Percentiles rank a stretch among this genome's conserved stretches.
Conservation (phyloP, 1,140 invertebrate species). For the Hypsibius dujardini region DNA sequence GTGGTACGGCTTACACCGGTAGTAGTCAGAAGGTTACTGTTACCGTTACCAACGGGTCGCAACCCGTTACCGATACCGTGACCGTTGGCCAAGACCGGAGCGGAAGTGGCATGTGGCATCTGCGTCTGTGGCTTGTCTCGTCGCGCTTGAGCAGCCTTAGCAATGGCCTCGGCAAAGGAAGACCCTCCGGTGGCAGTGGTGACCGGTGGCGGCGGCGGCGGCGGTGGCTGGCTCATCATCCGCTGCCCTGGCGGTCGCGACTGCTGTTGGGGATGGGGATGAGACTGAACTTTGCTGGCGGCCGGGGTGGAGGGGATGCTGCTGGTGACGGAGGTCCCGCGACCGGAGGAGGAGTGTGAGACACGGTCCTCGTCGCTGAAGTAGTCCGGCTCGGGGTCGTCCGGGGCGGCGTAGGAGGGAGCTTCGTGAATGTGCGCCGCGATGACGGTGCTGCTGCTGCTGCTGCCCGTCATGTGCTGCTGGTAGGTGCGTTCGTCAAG, state of each 20-base stretch:
- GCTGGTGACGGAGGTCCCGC: not conserved
- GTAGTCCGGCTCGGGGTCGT: slow-evolving; percentile 14
- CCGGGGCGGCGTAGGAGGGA: not conserved
- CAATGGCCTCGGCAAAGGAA: slow-evolving; percentile 9
- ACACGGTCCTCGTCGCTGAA: slow-evolving; percentile 13
- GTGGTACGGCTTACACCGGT: no score
- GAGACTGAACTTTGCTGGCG: not conserved
- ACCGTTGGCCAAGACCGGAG: not conserved
- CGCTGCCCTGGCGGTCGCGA: not conserved
- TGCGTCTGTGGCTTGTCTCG: not conserved
- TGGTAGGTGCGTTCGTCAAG: slow-evolving; percentile 4
- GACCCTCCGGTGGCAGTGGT: not conserved
- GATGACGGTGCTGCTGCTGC: no score
- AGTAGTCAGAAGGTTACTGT: no score
- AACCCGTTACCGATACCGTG: no score
- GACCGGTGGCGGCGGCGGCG: slow-evolving; percentile 13
- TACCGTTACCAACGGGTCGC: no score
- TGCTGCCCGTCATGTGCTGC: not conserved
- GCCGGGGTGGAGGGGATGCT: not conserved
- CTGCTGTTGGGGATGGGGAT: no score
- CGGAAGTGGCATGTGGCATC: not conserved
- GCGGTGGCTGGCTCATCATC: not conserved
- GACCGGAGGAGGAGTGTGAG: not conserved
- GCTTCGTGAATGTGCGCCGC: not conserved
- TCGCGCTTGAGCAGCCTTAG: slow-evolving; percentile 11